Evolutionary conservation across 2,888 invertebrate species (phyloP).

Genomic region (Ypsolopha scabrella): DNA sequence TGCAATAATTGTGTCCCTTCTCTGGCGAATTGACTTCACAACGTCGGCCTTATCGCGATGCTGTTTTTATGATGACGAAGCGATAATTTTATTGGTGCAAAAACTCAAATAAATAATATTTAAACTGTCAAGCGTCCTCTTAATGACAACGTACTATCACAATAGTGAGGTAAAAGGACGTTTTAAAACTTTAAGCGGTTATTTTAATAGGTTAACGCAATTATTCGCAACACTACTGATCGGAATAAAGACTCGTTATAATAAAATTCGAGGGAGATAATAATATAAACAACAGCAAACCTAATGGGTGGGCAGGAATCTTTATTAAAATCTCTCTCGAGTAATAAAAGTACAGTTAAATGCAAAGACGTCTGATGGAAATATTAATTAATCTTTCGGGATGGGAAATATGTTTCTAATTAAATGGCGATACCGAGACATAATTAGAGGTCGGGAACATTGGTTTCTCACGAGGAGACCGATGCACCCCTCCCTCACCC

Average conservation of each 20-base stretch:
- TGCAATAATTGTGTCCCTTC: slow-evolving; percentile 54
- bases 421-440: slow-evolving; percentile 69
- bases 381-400: slow-evolving; percentile 69
- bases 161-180: too few species aligned
- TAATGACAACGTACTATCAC: too few species aligned
- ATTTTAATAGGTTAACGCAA: too few species aligned
- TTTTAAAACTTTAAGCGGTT: too few species aligned
- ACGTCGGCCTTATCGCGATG: slow-evolving; percentile 30
- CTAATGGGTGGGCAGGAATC: slow-evolving; percentile 58
- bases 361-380: slow-evolving; percentile 66
- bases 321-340: slow-evolving; percentile 67
- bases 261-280: background rate
- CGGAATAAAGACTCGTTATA: background rate
- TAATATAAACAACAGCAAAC: background rate
- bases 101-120: slow-evolving; percentile 17
- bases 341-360: slow-evolving; percentile 68
- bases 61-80: slow-evolving; percentile 25
- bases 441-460: slow-evolving; percentile 65
- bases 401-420: slow-evolving; percentile 69
- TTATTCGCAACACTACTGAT: background rate
- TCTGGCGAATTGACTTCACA: slow-evolving; percentile 37
- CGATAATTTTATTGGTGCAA: slow-evolving; percentile 36
- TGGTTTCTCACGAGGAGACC: slow-evolving; percentile 57
- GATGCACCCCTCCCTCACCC: slow-evolving; percentile 4
- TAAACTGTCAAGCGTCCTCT: too few species aligned